Evolutionary conservation across 23 tunicate species (phyloP).

Genomic region (Diplosoma virens): DNA sequence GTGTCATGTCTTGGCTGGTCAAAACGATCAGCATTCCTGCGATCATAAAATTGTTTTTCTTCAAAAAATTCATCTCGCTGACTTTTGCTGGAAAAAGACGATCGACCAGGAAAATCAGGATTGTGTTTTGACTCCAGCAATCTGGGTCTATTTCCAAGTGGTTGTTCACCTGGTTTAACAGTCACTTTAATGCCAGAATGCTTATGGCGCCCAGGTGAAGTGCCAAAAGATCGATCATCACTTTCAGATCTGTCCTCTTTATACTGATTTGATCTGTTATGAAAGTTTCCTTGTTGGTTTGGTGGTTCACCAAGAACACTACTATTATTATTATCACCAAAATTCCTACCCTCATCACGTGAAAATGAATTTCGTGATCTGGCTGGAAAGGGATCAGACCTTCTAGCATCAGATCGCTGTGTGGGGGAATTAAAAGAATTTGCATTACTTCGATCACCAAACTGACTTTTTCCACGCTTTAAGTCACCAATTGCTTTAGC

Average conservation of each 20-base stretch:
- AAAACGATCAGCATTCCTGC: conserved; percentile 6
- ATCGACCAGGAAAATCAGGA: neutral
- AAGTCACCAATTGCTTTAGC: conserved; percentile 51
- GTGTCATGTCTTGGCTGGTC: conserved; percentile 12
- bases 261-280: neutral
- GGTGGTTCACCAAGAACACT: neutral
- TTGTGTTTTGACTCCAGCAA: neutral
- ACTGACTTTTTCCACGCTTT: neutral
- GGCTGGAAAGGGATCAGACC: neutral
- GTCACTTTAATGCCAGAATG: conserved; percentile 13
- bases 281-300: neutral
- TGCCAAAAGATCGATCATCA: neutral
- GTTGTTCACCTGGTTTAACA: conserved; percentile 11
- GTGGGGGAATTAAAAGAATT: neutral
- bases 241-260: neutral
- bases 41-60: conserved; percentile 4
- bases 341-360: neutral
- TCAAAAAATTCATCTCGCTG: conserved; percentile 19
- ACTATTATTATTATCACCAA: conserved; percentile 1
- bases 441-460: neutral
- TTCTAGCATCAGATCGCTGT: neutral
- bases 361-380: neutral
- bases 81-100: neutral
- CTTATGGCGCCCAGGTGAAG: neutral
- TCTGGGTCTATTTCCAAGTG: neutral